phyloP scores from a whole-genome alignment of 2,797 vertebrate species.

The Steatocranus sp. region DNA sequence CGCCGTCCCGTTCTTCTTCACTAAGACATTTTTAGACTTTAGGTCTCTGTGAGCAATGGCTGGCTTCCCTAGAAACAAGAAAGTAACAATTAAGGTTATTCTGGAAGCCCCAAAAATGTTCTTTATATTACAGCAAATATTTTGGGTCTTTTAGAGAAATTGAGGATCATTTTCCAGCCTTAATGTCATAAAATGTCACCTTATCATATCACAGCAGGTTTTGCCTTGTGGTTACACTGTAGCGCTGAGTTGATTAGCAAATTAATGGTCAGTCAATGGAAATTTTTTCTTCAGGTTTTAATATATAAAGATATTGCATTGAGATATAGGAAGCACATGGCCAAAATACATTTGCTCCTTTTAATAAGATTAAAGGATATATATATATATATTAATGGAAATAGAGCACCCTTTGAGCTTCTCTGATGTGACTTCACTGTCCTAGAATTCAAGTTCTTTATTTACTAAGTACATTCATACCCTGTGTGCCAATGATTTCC shows the following conservation, averaged over 20 bases:
- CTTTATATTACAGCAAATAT: neutral
- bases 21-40: constrained; percentile 96
- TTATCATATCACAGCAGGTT: neutral
- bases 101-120: neutral
- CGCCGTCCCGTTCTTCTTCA: constrained; percentile 91
- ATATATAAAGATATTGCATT: neutral
- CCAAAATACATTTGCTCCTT: neutral
- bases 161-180: neutral
- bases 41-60: constrained; percentile 96
- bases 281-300: neutral
- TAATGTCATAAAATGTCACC: neutral
- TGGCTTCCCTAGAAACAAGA: constrained; percentile 83
- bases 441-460: neutral
- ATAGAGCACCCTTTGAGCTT: neutral
- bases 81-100: neutral
- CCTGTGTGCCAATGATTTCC: constrained; percentile 96
- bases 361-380: neutral
- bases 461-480: constrained; percentile 54
- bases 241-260: neutral
- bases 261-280: neutral
- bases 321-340: neutral
- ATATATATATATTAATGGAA: neutral
- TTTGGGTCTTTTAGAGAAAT: neutral
- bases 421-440: neutral
- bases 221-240: neutral